phyloP scores from a whole-genome alignment of 2,888 invertebrate species.

The Mimachlamys varia region DNA sequence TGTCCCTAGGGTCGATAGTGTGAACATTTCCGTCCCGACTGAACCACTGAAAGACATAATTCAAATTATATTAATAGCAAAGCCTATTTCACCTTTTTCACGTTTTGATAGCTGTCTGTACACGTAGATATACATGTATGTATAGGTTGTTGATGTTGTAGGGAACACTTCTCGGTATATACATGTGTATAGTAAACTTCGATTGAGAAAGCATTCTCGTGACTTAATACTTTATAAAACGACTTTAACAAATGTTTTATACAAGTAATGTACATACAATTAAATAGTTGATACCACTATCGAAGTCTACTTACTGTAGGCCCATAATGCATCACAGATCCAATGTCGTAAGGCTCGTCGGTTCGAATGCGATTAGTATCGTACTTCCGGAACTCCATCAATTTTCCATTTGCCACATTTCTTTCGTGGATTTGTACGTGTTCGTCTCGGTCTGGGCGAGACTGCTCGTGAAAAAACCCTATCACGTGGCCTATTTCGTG shows the following conservation, averaged over 20 bases:
- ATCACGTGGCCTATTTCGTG: constrained; percentile 73
- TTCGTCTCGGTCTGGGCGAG: constrained; percentile 71
- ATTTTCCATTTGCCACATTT: constrained; percentile 63
- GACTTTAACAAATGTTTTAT: not conserved
- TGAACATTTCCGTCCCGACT: constrained; percentile 50
- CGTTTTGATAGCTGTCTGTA: not conserved
- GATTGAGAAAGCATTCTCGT: not conserved
- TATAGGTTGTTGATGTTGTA: not conserved
- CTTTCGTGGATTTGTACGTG: constrained; percentile 61
- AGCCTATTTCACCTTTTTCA: not conserved
- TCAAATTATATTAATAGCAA: not conserved
- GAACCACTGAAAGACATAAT: constrained; percentile 48
- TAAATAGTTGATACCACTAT: too few relatives aligned
- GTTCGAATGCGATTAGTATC: constrained; percentile 60
- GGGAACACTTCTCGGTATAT: not conserved
- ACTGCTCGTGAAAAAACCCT: constrained; percentile 76
- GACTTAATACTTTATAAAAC: too few relatives aligned
- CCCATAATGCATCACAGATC: constrained; percentile 76
- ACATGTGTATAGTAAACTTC: not conserved
- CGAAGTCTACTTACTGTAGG: constrained; percentile 61
- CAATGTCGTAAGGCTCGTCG: constrained; percentile 72
- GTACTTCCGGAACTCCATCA: constrained; percentile 69
- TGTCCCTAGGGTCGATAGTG: constrained; percentile 65
- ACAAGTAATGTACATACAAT: too few relatives aligned
- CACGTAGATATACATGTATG: too few relatives aligned